Evolutionary conservation across 2,797 vertebrate genomes (phyloP).

Genomic region (Philypnodon macrostomus): DNA sequence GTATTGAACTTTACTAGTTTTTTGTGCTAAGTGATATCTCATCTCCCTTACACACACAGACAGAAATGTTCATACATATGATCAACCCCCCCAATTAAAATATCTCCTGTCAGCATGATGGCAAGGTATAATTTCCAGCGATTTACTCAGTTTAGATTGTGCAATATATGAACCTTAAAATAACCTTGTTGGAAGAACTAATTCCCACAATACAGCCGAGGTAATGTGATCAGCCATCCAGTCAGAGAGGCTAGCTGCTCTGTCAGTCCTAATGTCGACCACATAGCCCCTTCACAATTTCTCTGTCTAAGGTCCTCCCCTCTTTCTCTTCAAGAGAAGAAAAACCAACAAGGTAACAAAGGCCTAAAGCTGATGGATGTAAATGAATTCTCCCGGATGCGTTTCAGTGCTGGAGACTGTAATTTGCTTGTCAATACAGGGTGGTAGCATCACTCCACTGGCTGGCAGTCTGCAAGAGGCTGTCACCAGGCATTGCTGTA

Average conservation of each 20-base stretch:
- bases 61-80: conserved; percentile 29
- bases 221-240: conserved; percentile 91
- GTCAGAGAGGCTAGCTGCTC: conserved; percentile 80
- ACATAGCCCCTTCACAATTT: conserved; percentile 82
- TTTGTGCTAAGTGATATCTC: conserved; percentile 42
- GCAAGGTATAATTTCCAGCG: conserved; percentile 97
- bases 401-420: conserved; percentile 86
- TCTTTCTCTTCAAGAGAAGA: conserved; percentile 49
- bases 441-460: conserved; percentile 66
- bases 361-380: conserved; percentile 82
- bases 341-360: conserved; percentile 72
- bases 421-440: conserved; percentile 96
- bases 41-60: conserved; percentile 19
- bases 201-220: conserved; percentile 89
- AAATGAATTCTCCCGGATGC: conserved; percentile 85
- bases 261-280: conserved; percentile 93
- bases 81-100: conserved; percentile 88
- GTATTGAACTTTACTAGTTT: conserved; percentile 49
- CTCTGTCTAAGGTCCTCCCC: conserved; percentile 74
- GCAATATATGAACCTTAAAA: conserved; percentile 98
- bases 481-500: conserved; percentile 88
- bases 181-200: conserved; percentile 96
- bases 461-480: conserved; percentile 79
- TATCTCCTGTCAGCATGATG: conserved; percentile 90
- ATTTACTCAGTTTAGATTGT: conserved; percentile 96